Base-by-base conservation (phyloP, 2,113 vertebrate genomes). In the Lanius ludovicianus region DNA sequence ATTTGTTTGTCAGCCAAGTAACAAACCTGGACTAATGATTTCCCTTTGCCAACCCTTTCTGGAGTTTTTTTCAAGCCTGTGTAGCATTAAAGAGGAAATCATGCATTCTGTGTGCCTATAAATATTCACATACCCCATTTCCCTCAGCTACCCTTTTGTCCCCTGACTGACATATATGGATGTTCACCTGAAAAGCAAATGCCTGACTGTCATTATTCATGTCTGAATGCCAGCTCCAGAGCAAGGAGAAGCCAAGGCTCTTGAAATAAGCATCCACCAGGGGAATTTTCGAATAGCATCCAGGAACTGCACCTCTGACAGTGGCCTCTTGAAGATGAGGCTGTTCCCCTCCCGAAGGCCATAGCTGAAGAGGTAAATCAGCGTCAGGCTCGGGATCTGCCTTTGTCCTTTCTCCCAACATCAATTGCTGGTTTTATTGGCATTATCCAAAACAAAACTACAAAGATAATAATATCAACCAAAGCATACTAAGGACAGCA, bases 161-260 rank as follows among this genome's bases (percentile, higher is more conserved):
- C 80, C 23, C 55, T 93, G 68, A 77, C 65, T 68, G 37, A 93
- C 77, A 93, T 93, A 75, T 94, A 79, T 57, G 42, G 49, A 94
- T 80, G 49, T 79, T 94, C 94, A 96, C 92, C 95, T 97, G 94
- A 96, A 95, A 90, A 92, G 41, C 80, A 92, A 95, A 90, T 77
- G 71, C 68, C 89, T 92, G 71, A 35, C 75, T 92, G 46, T 87
- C 81, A 93, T 96, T 86, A 94, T 35, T 96, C 87, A 91, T 93
- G 90, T 91, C 73, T 77, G 59, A 87, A 93, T 70, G 55, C 41
- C 82, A 96, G 47, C 30, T 91, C 59, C 44, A 62, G 52, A 85
- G 71, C 50, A 87, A 81, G 35, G n/a, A 96, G 94, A 96, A 93
- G 35, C 75, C 24, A 53, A 94, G 65, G 77, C 56, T 95, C 64